phyloP scores from a whole-genome alignment of 2,888 invertebrate genomes.

The Cartodere bifasciata region DNA sequence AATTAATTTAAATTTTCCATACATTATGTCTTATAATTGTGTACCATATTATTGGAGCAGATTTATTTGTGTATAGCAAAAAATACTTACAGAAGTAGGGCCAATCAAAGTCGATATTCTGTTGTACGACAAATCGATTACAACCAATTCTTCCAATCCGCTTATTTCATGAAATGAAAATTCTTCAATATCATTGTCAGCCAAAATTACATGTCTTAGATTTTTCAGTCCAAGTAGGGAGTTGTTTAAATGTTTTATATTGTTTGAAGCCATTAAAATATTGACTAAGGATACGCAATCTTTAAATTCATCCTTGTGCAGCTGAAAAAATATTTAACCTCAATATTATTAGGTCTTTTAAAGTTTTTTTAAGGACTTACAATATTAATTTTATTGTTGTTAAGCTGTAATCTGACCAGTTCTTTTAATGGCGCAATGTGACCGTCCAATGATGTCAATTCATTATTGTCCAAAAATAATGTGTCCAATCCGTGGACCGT shows the following conservation, averaged over 20 bases:
- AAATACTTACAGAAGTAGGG: constrained; percentile 45
- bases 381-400: constrained; percentile 60
- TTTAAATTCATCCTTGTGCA: constrained; percentile 62
- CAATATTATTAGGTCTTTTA: background rate
- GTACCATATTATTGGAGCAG: too few relatives aligned
- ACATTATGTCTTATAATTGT: too few relatives aligned
- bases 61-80: constrained; percentile 3
- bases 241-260: constrained; percentile 56
- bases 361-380: constrained; percentile 37
- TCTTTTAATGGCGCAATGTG: constrained; percentile 55
- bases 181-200: constrained; percentile 60
- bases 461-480: constrained; percentile 60
- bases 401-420: constrained; percentile 53
- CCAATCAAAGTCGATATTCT: constrained; percentile 54
- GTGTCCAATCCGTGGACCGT: constrained; percentile 56
- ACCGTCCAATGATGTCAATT: constrained; percentile 56
- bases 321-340: constrained; percentile 32
- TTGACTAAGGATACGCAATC: constrained; percentile 57
- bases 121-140: constrained; percentile 67
- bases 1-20: constrained; percentile 1
- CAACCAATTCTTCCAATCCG: constrained; percentile 55
- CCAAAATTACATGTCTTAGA: constrained; percentile 58
- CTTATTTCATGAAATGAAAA: constrained; percentile 72
- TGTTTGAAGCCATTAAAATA: constrained; percentile 60
- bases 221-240: constrained; percentile 57